Evolutionary conservation across 2,797 vertebrate genomes (phyloP).

Genomic region (Knipowitschia caucasica): DNA sequence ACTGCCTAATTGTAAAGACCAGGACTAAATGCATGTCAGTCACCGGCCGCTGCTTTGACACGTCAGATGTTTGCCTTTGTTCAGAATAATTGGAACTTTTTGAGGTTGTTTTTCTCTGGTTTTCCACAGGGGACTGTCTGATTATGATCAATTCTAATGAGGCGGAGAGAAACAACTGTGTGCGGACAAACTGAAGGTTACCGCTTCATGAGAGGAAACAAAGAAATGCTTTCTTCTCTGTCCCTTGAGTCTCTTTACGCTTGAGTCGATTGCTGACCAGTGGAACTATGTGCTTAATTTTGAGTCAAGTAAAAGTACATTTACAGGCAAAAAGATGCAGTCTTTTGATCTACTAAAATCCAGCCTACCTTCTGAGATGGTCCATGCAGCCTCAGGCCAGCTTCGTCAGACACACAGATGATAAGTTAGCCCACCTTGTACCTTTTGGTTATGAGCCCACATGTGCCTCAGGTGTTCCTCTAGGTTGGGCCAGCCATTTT

Average conservation of each 20-base stretch:
- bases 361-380: too few relatives aligned
- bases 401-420: too few relatives aligned
- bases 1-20: constrained; percentile 23
- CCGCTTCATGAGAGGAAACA: constrained; percentile 21
- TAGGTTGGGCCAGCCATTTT: too few relatives aligned
- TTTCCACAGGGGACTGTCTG: constrained; percentile 46
- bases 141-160: constrained; percentile 61
- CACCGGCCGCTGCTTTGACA: constrained; percentile 30
- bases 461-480: too few relatives aligned
- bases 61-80: constrained; percentile 45
- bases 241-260: not conserved
- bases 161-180: constrained; percentile 26
- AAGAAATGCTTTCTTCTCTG: constrained; percentile 1
- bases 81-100: constrained; percentile 55
- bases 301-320: too few relatives aligned
- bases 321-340: too few relatives aligned
- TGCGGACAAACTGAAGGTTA: constrained; percentile 26
- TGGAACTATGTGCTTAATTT: too few relatives aligned
- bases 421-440: too few relatives aligned
- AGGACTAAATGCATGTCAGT: constrained; percentile 50
- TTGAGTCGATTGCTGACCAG: too few relatives aligned
- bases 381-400: too few relatives aligned
- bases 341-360: too few relatives aligned
- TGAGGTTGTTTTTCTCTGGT: constrained; percentile 30
- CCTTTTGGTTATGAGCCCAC: too few relatives aligned